A percentile compares a stretch with the other conserved stretches of the same genome.
phyloP scores from a whole-genome alignment of 2,888 invertebrate species.

The Lepidochitona cinerea region DNA sequence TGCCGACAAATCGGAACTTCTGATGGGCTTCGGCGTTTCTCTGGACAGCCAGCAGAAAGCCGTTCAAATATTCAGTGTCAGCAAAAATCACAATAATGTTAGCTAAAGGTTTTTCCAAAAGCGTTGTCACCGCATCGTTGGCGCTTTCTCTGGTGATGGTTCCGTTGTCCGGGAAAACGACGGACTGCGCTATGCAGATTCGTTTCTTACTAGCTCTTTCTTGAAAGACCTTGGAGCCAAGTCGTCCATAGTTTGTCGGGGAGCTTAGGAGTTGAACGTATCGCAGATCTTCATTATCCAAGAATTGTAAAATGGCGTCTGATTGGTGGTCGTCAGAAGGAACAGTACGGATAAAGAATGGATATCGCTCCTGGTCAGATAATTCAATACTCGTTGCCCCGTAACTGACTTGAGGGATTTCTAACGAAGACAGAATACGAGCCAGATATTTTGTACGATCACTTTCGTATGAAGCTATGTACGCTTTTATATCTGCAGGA shows the following conservation, averaged over 20 bases:
- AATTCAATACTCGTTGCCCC: constrained; percentile 48
- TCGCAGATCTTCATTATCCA: constrained; percentile 66
- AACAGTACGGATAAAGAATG: constrained; percentile 59
- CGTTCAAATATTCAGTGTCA: constrained; percentile 43
- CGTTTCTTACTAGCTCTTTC: constrained; percentile 35
- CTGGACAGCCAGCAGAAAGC: constrained; percentile 51
- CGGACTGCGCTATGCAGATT: constrained; percentile 60
- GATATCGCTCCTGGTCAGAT: constrained; percentile 47
- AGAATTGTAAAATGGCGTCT: constrained; percentile 63
- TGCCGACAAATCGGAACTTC: constrained; percentile 49
- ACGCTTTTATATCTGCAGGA: constrained; percentile 54
- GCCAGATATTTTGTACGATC: constrained; percentile 53
- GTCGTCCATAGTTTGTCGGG: constrained; percentile 49
- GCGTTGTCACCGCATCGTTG: constrained; percentile 42
- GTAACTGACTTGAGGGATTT: constrained; percentile 60
- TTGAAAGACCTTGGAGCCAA: constrained; percentile 44
- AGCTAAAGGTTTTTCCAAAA: constrained; percentile 57
- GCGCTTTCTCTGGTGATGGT: constrained; percentile 48
- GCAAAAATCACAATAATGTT: constrained; percentile 62
- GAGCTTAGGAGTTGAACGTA: constrained; percentile 68
- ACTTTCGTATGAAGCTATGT: constrained; percentile 57
- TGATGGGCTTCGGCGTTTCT: constrained; percentile 36
- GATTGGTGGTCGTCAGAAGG: constrained; percentile 59
- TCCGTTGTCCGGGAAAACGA: constrained; percentile 48
- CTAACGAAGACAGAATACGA: constrained; percentile 50